Base-by-base conservation (phyloP, 2,113 vertebrate genomes). In the Nestor notabilis region DNA sequence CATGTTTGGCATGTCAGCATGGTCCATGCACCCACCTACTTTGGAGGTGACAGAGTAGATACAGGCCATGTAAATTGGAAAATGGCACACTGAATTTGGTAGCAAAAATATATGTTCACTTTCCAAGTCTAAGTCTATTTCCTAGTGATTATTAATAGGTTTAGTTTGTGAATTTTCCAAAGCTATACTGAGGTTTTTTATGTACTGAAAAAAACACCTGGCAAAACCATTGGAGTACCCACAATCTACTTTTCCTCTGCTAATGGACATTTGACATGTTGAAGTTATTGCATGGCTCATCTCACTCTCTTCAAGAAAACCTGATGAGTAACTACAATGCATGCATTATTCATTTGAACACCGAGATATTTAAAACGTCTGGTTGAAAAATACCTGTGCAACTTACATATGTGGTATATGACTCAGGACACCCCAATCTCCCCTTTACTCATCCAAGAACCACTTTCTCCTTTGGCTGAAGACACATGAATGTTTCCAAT, bases 11-110 rank as follows among this genome's bases (percentile, higher is more conserved):
- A 8, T 35, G 17, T 49, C 56, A 60, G 31, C 31, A 43, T n/a
- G 24, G 58, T 83, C n/a, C 58, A n/a, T 60, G 15, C 23, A 60
- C 4, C 13, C 13, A 28, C 10, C 9, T 69, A 21, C 13, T 28
- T 60, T 28, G 17, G 43, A 90, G 5, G 13, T 65, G 39, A 39
- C 33, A 72, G 25, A 29, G 23, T 1, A 76, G 39, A 39, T 3
- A 1, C 7, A 52, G 29, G 17, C 21, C 37, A 31, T n/a, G n/a
- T n/a, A 39, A 43, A 50, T 1, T 89, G 44, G 23, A 78, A 81
- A 91, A 56, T 7, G 2, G 5, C 27, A 56, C 0, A 0, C 24
- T 65, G 8, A 8, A 10, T 83, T 74, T 74, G 27, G 16, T 61
- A 56, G 33, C 31, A 83, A 60, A 90, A 92, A 20, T 31, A 33